phyloP scores from a whole-genome alignment of 2,797 vertebrate genomes.

The Onychomys arenicola region DNA sequence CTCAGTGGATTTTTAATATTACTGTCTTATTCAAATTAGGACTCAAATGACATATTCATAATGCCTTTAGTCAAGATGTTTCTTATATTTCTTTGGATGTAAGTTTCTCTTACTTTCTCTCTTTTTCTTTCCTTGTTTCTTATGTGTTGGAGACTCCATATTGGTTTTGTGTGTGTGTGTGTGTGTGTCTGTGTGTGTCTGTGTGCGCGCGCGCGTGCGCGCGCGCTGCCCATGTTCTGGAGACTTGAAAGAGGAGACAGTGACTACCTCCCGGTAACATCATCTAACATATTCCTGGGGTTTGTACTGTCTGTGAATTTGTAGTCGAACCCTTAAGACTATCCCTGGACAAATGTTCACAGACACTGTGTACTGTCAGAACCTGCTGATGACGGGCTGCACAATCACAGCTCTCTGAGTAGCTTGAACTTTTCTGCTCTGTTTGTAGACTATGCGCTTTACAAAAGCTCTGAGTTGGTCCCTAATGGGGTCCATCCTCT shows the following conservation, averaged over 20 bases:
- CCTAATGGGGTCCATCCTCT: accelerated
- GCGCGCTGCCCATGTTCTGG: not conserved
- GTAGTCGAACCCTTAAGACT: not conserved
- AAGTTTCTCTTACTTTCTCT: not conserved
- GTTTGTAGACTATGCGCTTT: not conserved
- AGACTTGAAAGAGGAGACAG: too few relatives aligned
- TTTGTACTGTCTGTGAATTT: not conserved
- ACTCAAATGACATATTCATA: not conserved
- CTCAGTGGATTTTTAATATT: not conserved
- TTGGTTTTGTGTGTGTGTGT: not conserved
- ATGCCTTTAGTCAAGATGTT: conserved; percentile 12
- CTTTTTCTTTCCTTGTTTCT: not conserved
- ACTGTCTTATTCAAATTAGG: conserved; percentile 19
- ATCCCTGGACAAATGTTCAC: not conserved
- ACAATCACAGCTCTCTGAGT: not conserved
- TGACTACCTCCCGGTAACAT: not conserved
- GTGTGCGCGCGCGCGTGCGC: too few relatives aligned
- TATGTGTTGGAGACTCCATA: conserved; percentile 7
- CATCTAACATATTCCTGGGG: not conserved
- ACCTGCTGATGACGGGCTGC: not conserved
- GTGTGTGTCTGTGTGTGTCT: too few relatives aligned
- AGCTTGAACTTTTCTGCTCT: not conserved
- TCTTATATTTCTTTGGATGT: conserved; percentile 27
- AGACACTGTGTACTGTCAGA: not conserved
- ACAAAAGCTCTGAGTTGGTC: not conserved